Evolutionary conservation across 1,140 invertebrate genomes (phyloP).

Genomic region (Trissolcus basalis): DNA sequence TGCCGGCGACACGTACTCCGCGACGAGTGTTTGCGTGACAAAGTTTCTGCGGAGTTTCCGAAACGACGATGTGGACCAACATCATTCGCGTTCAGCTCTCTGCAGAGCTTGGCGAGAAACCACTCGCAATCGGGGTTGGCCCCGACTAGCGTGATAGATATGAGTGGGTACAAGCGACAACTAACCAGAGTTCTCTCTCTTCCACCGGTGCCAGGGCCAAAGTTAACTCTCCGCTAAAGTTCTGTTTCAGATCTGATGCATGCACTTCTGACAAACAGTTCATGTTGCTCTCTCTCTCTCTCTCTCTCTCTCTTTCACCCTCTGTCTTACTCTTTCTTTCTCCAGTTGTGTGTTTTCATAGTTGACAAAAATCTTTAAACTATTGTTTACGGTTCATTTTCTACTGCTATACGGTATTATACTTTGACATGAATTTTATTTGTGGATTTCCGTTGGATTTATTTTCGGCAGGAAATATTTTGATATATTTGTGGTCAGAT

Average conservation of each 20-base stretch:
- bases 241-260: conserved; percentile 3
- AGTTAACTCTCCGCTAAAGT: conserved; percentile 39
- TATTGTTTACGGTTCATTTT: too few relatives aligned
- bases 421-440: background rate
- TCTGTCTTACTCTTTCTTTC: background rate
- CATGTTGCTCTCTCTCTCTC: conserved; percentile 1
- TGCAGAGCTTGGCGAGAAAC: conserved; percentile 36
- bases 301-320: background rate
- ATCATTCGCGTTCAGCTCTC: conserved; percentile 46
- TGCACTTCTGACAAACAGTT: conserved; percentile 23
- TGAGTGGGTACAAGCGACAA: conserved; percentile 68
- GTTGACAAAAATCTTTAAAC: too few relatives aligned
- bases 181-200: conserved; percentile 53
- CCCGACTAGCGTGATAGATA: conserved; percentile 65
- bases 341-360: background rate
- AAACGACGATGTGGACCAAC: conserved; percentile 25
- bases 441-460: conserved; percentile 17
- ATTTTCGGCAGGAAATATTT: conserved; percentile 46
- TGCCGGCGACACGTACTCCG: conserved; percentile 68
- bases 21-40: conserved; percentile 53
- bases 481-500: conserved; percentile 57
- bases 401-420: too few relatives aligned
- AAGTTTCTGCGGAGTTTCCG: conserved; percentile 62
- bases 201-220: conserved; percentile 28
- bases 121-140: conserved; percentile 25